Evolutionary conservation across 1,140 invertebrate genomes (phyloP), one percentile per base, ranked within the genome.

Genomic region (Drosophila kepulauana): DNA sequence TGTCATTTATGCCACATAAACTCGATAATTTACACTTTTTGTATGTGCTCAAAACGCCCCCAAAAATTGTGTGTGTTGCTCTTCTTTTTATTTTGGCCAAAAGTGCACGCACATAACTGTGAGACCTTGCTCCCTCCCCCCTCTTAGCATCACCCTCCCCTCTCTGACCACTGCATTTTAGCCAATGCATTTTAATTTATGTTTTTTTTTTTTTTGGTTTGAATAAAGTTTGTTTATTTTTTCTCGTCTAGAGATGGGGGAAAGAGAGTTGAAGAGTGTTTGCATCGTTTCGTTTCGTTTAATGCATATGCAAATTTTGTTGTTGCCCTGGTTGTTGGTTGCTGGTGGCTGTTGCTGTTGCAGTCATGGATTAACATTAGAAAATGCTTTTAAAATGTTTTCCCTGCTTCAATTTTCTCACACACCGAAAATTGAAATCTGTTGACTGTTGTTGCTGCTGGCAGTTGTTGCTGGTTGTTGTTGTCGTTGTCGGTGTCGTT

Each of bases 1-100:
- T 79, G 72, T 76, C 62, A 77, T 77, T 77, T 77, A 74, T 77
- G 76, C 68, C 65, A 72, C 68, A 81, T 73, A 81, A 84, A 77
- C 68, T 84, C 73, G 62, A 79, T 87, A 65, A 82, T 86, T 74
- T 78, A 68, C 75, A 68, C 43, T 38, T 66, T 52, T 67, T 30
- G 49, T 28, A 15, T 64, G 49, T 30, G 33, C 46, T 5, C 13
- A 45, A 10, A 25, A 33, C 35, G 35, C 25, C 3, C 15, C 16
- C 41, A 20, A 48, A 20, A 16, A 20, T 20, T 48, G 61, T 3
- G 13, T 7, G 7, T 38, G 38, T 10, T 41, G 11, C 11, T n/a
- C 38, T 41, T 11, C 38, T 41, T 41, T 33, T 56, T n/a, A 46
- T 58, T 41, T 68, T 64, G 48, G 51, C 46, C 30, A 70, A 73